Evolutionary conservation across 2,888 invertebrate species (phyloP).

Genomic region (Celastrina argiolus): DNA sequence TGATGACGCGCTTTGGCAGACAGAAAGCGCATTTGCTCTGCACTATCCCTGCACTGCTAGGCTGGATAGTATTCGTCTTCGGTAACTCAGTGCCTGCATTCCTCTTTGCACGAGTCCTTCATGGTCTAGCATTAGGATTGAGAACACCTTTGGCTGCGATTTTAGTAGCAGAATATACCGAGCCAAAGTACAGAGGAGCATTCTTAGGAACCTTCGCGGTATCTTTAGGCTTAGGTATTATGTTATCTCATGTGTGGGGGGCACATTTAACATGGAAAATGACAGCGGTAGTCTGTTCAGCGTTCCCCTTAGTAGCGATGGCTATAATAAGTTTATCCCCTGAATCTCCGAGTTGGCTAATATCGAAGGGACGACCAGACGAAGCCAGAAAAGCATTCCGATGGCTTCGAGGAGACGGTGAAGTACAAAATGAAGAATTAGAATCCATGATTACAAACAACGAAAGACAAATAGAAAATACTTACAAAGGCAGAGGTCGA

Average conservation of each 20-base stretch:
- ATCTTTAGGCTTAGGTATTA: conserved; percentile 80
- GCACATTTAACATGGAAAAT: conserved; percentile 79
- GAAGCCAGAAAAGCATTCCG: conserved; percentile 79
- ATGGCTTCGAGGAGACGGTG: conserved; percentile 77
- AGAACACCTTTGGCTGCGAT: conserved; percentile 74
- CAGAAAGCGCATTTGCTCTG: conserved; percentile 74
- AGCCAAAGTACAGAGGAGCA: conserved; percentile 80
- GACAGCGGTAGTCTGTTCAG: conserved; percentile 74
- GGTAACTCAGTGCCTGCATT: conserved; percentile 65
- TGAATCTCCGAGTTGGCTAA: conserved; percentile 83
- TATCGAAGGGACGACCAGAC: conserved; percentile 75
- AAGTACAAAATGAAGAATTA: conserved; percentile 62
- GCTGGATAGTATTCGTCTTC: conserved; percentile 65
- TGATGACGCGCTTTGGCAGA: conserved; percentile 79
- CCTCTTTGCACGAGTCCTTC: conserved; percentile 59
- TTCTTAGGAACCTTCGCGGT: conserved; percentile 80
- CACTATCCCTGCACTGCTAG: conserved; percentile 69
- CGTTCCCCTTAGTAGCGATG: conserved; percentile 71
- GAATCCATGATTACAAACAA: conserved; percentile 63
- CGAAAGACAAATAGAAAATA: conserved; percentile 46
- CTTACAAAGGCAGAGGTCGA: conserved; percentile 44
- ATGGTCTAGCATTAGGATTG: conserved; percentile 75
- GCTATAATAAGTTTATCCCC: conserved; percentile 69
- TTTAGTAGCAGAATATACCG: conserved; percentile 78
- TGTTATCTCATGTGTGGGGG: conserved; percentile 81